Percentiles rank a stretch among this genome's conserved stretches.
phyloP scores from a whole-genome alignment of 2,113 vertebrate species.

The Pica pica region DNA sequence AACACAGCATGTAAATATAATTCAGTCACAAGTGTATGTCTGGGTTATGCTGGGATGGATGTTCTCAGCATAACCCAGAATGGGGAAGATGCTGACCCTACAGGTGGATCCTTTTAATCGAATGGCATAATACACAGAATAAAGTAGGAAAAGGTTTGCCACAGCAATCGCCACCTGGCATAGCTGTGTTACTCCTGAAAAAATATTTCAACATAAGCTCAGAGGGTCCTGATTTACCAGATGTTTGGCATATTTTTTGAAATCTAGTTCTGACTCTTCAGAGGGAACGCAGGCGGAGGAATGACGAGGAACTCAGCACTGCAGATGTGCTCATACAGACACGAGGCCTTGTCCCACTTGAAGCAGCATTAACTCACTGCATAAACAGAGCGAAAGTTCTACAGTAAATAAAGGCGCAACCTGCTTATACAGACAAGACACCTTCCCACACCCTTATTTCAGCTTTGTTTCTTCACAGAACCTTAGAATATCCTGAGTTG shows the following conservation, averaged over 20 bases:
- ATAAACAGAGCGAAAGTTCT: neutral
- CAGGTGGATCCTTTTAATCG: neutral
- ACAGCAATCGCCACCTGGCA: neutral
- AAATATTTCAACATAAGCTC: neutral
- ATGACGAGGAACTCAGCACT: rapidly evolving
- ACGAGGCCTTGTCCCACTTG: neutral
- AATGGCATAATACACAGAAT: neutral
- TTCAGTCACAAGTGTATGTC: neutral
- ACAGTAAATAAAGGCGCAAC: neutral
- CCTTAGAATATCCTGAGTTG: neutral
- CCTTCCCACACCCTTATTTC: neutral
- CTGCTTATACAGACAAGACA: neutral
- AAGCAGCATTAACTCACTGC: neutral
- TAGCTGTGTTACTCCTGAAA: neutral
- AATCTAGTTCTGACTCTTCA: neutral
- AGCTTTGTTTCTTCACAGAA: neutral
- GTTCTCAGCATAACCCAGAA: neutral
- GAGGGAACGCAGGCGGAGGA: neutral
- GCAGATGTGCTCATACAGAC: neutral
- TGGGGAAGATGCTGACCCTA: too few species aligned
- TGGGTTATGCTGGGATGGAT: neutral
- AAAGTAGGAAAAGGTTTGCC: neutral
- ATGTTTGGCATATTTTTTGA: neutral
- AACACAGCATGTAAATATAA: neutral
- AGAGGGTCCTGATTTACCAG: neutral